Base-by-base conservation (phyloP, 2,113 vertebrate genomes). In the Nannospalax galili region DNA sequence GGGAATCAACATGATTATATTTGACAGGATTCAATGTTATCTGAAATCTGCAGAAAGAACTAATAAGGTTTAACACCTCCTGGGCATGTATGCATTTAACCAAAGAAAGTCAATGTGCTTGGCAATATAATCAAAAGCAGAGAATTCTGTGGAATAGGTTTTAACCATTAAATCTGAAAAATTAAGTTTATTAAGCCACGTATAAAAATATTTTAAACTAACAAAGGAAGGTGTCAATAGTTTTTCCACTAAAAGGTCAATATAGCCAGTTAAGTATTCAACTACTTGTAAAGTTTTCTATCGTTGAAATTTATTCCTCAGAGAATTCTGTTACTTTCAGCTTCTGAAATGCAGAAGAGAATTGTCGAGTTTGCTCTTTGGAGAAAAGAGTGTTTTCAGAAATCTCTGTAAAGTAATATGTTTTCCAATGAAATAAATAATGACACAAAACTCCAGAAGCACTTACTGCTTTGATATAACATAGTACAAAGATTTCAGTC, bases 341-440 rank as follows among this genome's bases (percentile, higher is more conserved):
- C 14, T 95, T 3, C 58, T 91, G 35, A 93, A 86, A 89, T 84
- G 58, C 84, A 60, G 72, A 91, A 79, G 69, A 81, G 2, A 95
- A 11, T 40, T 93, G 73, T 78, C 86, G 74, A 52, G 40, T 35
- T n/a, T 35, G 72, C 2, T 81, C 88, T 92, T 84, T 19, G 28
- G 88, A 35, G 81, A 73, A 20, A 91, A 73, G 30, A 0, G 2
- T 85, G 0, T 60, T 86, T 69, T 92, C 56, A 95, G 92, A 56
- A 56, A 80, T 22, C 26, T 84, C 40, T 92, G 62, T 70, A 72
- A 70, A 67, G 78, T 84, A 37, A 35, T 64, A 62, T 65, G 67
- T 5, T 74, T 1, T 58, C 60, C 12, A 92, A 85, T 58, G 1
- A 78, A 12, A 60, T 26, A 16, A 2, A 84, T 16, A 87, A 92